Base-by-base conservation (phyloP, 2,797 vertebrate species). In the Chiroxiphia lanceolata region DNA sequence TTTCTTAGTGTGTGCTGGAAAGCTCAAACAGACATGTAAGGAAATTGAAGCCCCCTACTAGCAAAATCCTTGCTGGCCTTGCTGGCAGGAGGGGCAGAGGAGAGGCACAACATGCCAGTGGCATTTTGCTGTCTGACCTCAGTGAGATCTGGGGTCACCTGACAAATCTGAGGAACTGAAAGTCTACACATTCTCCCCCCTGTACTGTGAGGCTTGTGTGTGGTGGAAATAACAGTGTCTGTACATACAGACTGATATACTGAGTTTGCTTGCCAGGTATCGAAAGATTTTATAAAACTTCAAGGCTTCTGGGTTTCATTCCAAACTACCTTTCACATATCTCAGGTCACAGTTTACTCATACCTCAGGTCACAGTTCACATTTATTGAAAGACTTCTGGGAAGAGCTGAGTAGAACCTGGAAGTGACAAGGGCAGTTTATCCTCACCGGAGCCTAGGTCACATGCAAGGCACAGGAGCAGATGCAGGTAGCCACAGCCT, bases 31-130 rank as follows among this genome's bases (percentile, higher is more conserved):
- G 40, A 51, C 5, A 2, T 9, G 3, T 11, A 42, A 69, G 31
- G 42, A 75, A 67, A 31, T 22, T 0, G 0, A 77, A 91, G 34
- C 1, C 8, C 29, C 0, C 0, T 10, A 17, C 4, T 13, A 34
- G 31, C 23, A 75, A 68, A 93, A 31, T 54, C 33, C 3, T 54
- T 50, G 6, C 20, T 87, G 72, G 11, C 67, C 45, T 64, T 23
- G 16, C 15, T 68, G 50, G 36, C 7, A 27, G 42, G 21, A 70
- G 48, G 22, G 21, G 44, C 21, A 51, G 42, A 77, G 31, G 34
- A 72, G 13, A 48, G 20, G 21, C 27, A 25, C 2, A 2, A 17
- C 19, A 4, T 3, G 20, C 22, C 40, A 63, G 36, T 1, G 6
- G 9, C n/a, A 69, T 9, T 48, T 20, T 72, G 22, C 60, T 68